phyloP scores from a whole-genome alignment of 2,797 vertebrate genomes.

The Parauchenoglanis ngamensis region DNA sequence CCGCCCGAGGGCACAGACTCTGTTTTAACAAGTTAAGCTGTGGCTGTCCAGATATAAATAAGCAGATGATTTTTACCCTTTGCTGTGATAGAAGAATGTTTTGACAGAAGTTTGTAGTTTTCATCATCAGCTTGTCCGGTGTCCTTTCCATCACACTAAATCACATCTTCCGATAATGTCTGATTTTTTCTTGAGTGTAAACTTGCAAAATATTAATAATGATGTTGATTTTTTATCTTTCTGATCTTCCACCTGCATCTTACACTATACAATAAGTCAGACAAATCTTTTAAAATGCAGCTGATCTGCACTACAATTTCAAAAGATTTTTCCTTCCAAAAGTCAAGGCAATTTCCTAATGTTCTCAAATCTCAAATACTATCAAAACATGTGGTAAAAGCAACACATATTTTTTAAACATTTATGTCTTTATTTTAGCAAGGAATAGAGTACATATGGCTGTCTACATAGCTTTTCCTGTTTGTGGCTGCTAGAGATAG shows the following conservation, averaged over 20 bases:
- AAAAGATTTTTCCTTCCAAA: background rate
- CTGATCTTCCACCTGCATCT: background rate
- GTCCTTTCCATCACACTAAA: background rate
- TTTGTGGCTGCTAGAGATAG: background rate
- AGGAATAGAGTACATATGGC: background rate
- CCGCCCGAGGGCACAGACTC: slow-evolving; percentile 13
- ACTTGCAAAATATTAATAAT: background rate
- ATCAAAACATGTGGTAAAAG: background rate
- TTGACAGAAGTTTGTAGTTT: background rate
- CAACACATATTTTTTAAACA: background rate
- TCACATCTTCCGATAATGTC: background rate
- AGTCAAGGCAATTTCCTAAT: background rate
- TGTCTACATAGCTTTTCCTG: background rate
- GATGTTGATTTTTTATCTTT: background rate
- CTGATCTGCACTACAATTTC: background rate
- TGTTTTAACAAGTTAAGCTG: slow-evolving; percentile 36
- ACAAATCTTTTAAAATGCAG: background rate
- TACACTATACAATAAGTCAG: background rate
- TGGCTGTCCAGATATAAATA: slow-evolving; percentile 29
- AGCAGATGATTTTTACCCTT: slow-evolving; percentile 6
- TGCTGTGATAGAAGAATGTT: slow-evolving; percentile 11
- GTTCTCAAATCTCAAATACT: background rate
- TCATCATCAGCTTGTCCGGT: background rate
- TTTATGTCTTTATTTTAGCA: background rate
- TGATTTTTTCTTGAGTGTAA: background rate